Evolutionary conservation across 2,797 vertebrate genomes (phyloP).

Genomic region (Notamacropus eugenii): DNA sequence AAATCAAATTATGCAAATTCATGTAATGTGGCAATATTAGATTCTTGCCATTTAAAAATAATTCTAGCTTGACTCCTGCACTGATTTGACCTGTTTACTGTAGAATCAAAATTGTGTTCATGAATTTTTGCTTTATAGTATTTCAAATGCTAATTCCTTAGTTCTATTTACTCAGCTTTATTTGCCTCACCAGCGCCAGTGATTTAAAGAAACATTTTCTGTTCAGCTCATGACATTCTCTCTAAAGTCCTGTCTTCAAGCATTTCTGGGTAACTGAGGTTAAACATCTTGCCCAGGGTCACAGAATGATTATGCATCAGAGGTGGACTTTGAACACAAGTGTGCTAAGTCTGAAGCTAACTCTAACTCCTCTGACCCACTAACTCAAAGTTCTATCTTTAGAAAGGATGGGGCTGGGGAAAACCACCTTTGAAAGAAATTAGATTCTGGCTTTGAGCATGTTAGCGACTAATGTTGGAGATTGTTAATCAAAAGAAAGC

Average conservation of each 20-base stretch:
- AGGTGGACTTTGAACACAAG: neutral
- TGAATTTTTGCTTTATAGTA: slow-evolving; percentile 56
- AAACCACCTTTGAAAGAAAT: neutral
- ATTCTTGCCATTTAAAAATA: slow-evolving; percentile 50
- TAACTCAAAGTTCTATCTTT: neutral
- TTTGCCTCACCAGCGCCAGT: neutral
- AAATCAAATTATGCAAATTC: slow-evolving; percentile 68
- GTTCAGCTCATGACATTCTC: neutral
- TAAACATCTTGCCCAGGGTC: neutral
- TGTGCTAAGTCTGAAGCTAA: neutral
- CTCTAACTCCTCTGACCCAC: neutral
- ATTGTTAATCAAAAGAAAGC: slow-evolving; percentile 58
- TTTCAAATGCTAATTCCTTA: slow-evolving; percentile 65
- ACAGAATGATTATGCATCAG: neutral
- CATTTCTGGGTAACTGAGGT: neutral
- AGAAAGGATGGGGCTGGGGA: neutral
- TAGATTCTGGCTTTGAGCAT: neutral
- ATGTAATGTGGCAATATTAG: slow-evolving; percentile 47
- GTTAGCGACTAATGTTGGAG: neutral
- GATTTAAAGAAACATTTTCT: neutral
- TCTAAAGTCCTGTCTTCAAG: neutral
- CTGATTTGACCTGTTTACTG: slow-evolving; percentile 67
- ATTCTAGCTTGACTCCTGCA: slow-evolving; percentile 57
- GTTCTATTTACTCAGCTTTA: neutral
- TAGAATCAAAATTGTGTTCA: slow-evolving; percentile 56